Percentiles rank a stretch among this genome's conserved stretches.
These are phyloP conservation scores for Dromococcyx pavoninus DNA, from an alignment of 2,797 vertebrate genomes.

Conservation along the genomic window DNA sequence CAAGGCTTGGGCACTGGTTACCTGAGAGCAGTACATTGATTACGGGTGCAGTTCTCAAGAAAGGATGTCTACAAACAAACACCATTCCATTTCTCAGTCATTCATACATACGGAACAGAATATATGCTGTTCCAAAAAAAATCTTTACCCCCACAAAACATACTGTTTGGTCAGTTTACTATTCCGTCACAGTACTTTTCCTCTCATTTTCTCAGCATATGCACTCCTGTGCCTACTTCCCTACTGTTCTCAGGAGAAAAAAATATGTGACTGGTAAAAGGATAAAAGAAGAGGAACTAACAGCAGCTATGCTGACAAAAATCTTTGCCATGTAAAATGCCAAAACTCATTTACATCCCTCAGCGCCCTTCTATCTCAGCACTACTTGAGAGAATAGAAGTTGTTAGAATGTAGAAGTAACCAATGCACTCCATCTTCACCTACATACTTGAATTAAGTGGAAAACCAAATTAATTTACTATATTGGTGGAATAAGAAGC, in stretches of 20 bases:
- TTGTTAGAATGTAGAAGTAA: background rate
- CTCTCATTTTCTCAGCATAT: background rate
- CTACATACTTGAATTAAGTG: background rate
- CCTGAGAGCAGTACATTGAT: too few species aligned
- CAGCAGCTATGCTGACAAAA: background rate
- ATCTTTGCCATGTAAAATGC: background rate
- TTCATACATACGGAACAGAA: background rate
- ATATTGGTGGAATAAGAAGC: background rate
- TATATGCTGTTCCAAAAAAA: background rate
- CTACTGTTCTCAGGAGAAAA: background rate
- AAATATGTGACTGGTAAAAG: background rate
- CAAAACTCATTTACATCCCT: background rate
- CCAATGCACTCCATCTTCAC: background rate
- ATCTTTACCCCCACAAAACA: background rate
- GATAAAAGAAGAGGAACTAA: background rate
- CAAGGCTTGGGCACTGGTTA: background rate
- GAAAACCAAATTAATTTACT: background rate
- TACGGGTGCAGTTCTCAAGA: background rate
- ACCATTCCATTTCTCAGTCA: background rate
- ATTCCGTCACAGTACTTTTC: background rate
- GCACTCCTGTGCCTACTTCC: background rate
- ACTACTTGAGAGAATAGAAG: background rate
- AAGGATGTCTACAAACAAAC: background rate
- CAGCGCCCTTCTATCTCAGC: background rate
- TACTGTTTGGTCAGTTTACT: rapidly evolving